Evolutionary conservation across 2,113 vertebrate genomes (phyloP).

Genomic region (Oryzias celebensis): DNA sequence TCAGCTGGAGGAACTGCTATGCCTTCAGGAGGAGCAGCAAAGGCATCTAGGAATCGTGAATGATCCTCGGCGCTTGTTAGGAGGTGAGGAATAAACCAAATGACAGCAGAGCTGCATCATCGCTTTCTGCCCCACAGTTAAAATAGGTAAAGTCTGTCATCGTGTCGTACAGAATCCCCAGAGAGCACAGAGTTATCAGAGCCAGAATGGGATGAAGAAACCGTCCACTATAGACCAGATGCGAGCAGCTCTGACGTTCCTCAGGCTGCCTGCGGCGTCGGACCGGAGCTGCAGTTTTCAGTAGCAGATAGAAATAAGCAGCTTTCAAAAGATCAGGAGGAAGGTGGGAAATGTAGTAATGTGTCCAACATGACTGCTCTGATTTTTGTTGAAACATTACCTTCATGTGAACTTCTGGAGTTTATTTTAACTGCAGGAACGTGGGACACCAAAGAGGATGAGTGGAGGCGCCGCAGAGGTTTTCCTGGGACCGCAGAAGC

Average conservation of each 20-base stretch:
- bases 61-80: constrained; percentile 48
- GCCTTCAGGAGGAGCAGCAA: constrained; percentile 85
- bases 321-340: constrained; percentile 9
- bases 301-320: background rate
- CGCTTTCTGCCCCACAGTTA: too few species aligned
- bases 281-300: constrained; percentile 7
- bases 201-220: constrained; percentile 25
- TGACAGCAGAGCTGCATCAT: too few species aligned
- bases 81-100: constrained; percentile 51
- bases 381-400: too few species aligned
- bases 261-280: background rate
- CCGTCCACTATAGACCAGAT: constrained; percentile 6
- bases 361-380: too few species aligned
- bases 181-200: constrained; percentile 17
- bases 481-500: constrained; percentile 8
- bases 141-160: too few species aligned
- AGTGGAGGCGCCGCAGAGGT: constrained; percentile 18
- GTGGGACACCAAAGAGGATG: constrained; percentile 14
- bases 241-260: background rate
- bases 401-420: background rate
- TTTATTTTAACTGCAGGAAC: background rate
- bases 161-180: constrained; percentile 3
- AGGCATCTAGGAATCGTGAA: constrained; percentile 79
- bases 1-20: constrained; percentile 86
- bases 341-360: constrained; percentile 25